A percentile compares a stretch with the other conserved stretches of the same genome.
Evolutionary conservation across 1,140 invertebrate genomes (phyloP).

Genomic region (Zaprionus davidi): DNA sequence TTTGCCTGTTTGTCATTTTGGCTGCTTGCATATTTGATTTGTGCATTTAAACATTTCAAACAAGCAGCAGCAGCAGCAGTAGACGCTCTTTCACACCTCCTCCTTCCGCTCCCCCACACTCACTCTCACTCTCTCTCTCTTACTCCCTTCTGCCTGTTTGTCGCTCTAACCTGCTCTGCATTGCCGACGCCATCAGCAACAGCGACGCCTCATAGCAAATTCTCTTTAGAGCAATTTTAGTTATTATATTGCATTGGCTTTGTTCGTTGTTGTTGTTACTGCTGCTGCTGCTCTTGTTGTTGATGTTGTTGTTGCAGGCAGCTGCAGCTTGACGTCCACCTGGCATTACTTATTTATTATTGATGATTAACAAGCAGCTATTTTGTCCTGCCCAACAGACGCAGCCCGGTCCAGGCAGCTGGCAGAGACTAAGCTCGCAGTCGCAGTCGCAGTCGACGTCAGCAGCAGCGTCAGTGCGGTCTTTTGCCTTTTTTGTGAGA

Average conservation of each 20-base stretch:
- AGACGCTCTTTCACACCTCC: background rate
- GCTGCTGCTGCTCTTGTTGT: constrained; percentile 24
- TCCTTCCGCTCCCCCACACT: background rate
- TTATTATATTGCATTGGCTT: constrained; percentile 81
- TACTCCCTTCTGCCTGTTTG: background rate
- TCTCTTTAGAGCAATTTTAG: constrained; percentile 80
- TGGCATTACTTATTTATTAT: constrained; percentile 77
- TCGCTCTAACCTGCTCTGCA: constrained; percentile 2
- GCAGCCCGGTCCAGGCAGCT: background rate
- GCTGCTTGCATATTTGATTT: constrained; percentile 81
- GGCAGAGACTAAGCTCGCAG: constrained; percentile 18
- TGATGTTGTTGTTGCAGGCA: constrained; percentile 28
- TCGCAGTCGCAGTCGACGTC: constrained; percentile 23
- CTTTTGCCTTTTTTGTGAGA: constrained; percentile 28
- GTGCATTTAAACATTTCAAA: constrained; percentile 82
- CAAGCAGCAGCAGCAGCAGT: constrained; percentile 6
- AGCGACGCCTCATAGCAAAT: constrained; percentile 71
- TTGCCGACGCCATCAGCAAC: constrained; percentile 21
- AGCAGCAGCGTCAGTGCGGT: constrained; percentile 35
- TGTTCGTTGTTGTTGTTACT: constrained; percentile 52
- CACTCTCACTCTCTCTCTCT: background rate
- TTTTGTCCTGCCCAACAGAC: constrained; percentile 44
- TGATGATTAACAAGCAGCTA: constrained; percentile 77
- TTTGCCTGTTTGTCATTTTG: constrained; percentile 51
- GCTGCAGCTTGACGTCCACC: constrained; percentile 70